Conservation (phyloP, 2,888 invertebrate genomes). For the Disparrhopalites patrizii region DNA sequence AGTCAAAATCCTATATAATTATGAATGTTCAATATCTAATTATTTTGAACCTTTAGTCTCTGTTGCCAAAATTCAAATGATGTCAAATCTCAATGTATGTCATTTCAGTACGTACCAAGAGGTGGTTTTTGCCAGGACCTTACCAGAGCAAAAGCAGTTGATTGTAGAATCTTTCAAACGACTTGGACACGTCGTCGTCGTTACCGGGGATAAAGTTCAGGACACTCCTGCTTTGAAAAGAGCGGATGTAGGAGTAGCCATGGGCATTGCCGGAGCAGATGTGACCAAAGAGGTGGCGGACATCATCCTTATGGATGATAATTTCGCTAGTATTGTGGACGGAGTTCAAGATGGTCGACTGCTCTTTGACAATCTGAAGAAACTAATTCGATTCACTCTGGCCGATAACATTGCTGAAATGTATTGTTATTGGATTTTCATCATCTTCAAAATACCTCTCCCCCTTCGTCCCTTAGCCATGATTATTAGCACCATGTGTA, state of each 20-base stretch:
- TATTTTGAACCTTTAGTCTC: too few species aligned
- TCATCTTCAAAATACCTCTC: constrained; percentile 30
- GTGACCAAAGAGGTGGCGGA: constrained; percentile 83
- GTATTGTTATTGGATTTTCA: constrained; percentile 34
- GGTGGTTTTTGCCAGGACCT: constrained; percentile 57
- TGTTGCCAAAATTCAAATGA: too few species aligned
- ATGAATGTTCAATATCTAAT: too few species aligned
- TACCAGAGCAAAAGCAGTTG: constrained; percentile 58
- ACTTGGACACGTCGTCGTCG: constrained; percentile 72
- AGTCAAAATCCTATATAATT: too few species aligned
- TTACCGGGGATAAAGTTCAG: constrained; percentile 83
- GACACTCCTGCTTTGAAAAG: constrained; percentile 79
- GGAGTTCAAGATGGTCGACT: constrained; percentile 87
- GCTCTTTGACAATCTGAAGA: constrained; percentile 94
- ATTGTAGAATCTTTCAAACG: constrained; percentile 76
- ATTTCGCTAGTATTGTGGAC: constrained; percentile 80
- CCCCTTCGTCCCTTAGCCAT: constrained; percentile 29
- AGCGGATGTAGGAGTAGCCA: constrained; percentile 73
- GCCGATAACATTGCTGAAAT: constrained; percentile 35
- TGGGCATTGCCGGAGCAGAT: constrained; percentile 84
- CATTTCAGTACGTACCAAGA: constrained; percentile 48
- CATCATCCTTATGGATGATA: constrained; percentile 81
- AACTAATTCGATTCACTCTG: constrained; percentile 29
- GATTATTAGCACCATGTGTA: constrained; percentile 66
- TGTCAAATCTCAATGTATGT: neutral